Evolutionary conservation across 2,113 vertebrate species (phyloP).

Genomic region (Pholis gunnellus): DNA sequence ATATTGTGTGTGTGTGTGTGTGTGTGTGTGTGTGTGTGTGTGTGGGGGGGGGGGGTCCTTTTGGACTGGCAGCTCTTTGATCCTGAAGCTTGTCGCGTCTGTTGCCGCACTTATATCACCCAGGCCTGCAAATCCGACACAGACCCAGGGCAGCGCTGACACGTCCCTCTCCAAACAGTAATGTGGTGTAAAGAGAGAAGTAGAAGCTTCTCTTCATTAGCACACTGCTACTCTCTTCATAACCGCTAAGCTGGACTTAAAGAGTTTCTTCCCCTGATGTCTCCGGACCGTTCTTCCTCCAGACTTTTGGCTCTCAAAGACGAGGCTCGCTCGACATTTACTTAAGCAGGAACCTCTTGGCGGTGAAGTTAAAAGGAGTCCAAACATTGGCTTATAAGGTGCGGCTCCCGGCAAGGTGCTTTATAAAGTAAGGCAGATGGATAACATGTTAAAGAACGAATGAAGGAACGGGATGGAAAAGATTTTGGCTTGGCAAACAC

Average conservation of each 20-base stretch:
- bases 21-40: conserved; percentile 4
- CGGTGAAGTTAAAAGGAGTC: conserved; percentile 70
- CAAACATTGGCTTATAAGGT: conserved; percentile 85
- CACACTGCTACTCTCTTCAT: conserved; percentile 20
- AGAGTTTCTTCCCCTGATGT: conserved; percentile 18
- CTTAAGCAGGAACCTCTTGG: conserved; percentile 62
- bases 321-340: conserved; percentile 53
- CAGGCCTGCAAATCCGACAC: conserved; percentile 40
- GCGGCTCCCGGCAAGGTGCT: conserved; percentile 63
- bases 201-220: conserved; percentile 31
- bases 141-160: conserved; percentile 12
- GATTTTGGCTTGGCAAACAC: conserved; percentile 67
- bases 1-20: conserved; percentile 25
- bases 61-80: conserved; percentile 62
- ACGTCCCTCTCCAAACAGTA: conserved; percentile 24
- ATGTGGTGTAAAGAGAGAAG: conserved; percentile 34
- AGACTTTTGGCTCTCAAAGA: conserved; percentile 44
- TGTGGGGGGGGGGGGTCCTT: conserved; percentile 8
- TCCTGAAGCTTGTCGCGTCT: conserved; percentile 58
- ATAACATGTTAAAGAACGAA: conserved; percentile 50
- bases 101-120: conserved; percentile 46
- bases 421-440: conserved; percentile 55
- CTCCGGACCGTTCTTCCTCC: conserved; percentile 39
- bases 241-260: conserved; percentile 34
- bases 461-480: conserved; percentile 53